Base-by-base conservation (phyloP, 2,113 vertebrate genomes). In the Capreolus pygargus region DNA sequence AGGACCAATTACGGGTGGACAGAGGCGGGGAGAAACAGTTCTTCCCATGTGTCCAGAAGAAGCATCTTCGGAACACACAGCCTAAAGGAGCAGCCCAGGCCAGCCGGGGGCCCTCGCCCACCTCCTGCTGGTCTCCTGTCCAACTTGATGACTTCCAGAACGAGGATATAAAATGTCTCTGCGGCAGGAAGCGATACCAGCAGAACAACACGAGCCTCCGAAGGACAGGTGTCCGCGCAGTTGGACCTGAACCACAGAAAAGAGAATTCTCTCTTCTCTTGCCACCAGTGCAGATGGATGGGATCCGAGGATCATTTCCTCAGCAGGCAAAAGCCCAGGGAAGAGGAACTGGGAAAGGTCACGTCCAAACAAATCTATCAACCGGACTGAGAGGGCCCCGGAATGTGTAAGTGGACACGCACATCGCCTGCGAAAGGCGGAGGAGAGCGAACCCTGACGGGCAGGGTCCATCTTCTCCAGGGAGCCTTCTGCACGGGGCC, bases 201-300 rank as follows among this genome's bases (percentile, higher is more conserved):
- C 70, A 55, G 79, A 89, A 96, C 79, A 28, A 60, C 8, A 1
- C 0, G 6, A 60, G 94, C 64, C 94, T 47, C 92, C 60, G 67
- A 47, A 76, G 81, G 91, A 96, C 97, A 97, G 97, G 97, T 98
- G 98, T 97, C 97, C 17, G 6, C 95, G 61, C 86, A 1, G 90
- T 90, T 97, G 98, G 98, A 97, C 91, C 96, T 82, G 85, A 94
- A 97, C 94, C 97, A 97, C 28, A 95, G 94, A 33, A 82, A 90
- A 86, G 43, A 97, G 81, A 90, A 95, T 94, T 43, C 97, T 97
- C 96, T 97, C 91, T 97, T 97, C 95, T 97, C 57, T 30, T 96
- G 97, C 97, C 97, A 95, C 97, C 92, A 39, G 97, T 47, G 64
- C 98, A 98, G 98, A 98, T 98, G 98, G 98, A 98, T 33, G 81